Conservation (phyloP, 2,888 invertebrate species). For the Ichneumoninae sp. region DNA sequence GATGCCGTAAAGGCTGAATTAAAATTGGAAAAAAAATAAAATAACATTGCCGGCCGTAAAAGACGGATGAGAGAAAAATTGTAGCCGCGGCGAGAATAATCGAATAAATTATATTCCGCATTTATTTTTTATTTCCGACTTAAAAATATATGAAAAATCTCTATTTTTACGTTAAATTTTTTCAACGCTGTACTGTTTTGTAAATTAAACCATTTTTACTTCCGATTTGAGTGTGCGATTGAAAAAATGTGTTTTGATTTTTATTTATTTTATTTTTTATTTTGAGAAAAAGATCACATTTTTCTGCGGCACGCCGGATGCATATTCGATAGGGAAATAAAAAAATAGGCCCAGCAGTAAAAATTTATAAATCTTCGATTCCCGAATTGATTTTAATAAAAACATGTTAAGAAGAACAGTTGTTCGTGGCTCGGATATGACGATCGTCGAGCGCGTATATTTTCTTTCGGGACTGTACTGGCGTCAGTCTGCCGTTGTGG, state of each 20-base stretch:
- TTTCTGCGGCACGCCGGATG: not conserved
- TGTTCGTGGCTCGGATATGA: not conserved
- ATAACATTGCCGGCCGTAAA: slow-evolving; percentile 36
- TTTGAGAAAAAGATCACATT: not conserved
- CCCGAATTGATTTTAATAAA: not conserved
- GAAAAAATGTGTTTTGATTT: not conserved
- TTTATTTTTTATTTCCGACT: not conserved
- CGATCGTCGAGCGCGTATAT: slow-evolving; percentile 26
- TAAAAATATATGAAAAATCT: not conserved
- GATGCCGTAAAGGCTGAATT: slow-evolving; percentile 28
- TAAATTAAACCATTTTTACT: not conserved
- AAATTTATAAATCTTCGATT: not conserved
- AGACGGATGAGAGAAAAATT: slow-evolving; percentile 4
- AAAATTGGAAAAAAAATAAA: slow-evolving; percentile 26
- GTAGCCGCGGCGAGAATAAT: not conserved
- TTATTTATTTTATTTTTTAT: not conserved
- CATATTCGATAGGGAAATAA: not conserved
- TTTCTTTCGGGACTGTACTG: slow-evolving; percentile 80
- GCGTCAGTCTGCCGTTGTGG: slow-evolving; percentile 83
- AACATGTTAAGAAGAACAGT: not conserved
- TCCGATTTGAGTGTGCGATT: not conserved
- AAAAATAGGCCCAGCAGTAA: not conserved
- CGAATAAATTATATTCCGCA: not conserved
- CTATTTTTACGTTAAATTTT: not conserved
- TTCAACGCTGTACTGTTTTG: not conserved